phyloP scores from a whole-genome alignment of 2,888 invertebrate species.

The Apeira syringaria region DNA sequence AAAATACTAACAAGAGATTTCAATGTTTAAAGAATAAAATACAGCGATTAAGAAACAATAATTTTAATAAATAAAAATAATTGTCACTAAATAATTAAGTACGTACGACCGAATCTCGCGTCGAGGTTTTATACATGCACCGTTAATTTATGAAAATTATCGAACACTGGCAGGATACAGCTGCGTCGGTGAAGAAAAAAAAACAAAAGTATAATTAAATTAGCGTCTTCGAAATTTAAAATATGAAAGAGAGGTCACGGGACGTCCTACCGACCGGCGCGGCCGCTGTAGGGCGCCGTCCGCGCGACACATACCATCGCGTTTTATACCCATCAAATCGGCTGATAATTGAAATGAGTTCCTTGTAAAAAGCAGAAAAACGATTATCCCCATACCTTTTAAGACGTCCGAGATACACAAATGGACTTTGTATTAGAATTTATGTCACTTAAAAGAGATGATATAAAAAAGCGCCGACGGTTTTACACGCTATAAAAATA shows the following conservation, averaged over 20 bases:
- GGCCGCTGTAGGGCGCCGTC: slow-evolving; percentile 74
- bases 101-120: slow-evolving; percentile 37
- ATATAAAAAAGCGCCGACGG: slow-evolving; percentile 81
- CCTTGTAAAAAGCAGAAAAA: slow-evolving; percentile 83
- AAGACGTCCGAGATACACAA: slow-evolving; percentile 83
- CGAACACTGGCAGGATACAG: slow-evolving; percentile 67
- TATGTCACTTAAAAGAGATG: slow-evolving; percentile 82
- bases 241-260: slow-evolving; percentile 48
- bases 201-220: slow-evolving; percentile 72
- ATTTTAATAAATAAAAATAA: slow-evolving; percentile 31
- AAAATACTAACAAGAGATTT: slow-evolving; percentile 25
- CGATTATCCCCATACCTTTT: slow-evolving; percentile 82
- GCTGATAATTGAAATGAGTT: slow-evolving; percentile 83
- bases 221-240: slow-evolving; percentile 74
- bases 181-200: slow-evolving; percentile 57
- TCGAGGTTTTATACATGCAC: slow-evolving; percentile 37
- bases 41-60: slow-evolving; percentile 38
- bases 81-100: slow-evolving; percentile 32
- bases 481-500: slow-evolving; percentile 83
- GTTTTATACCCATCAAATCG: slow-evolving; percentile 80
- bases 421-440: slow-evolving; percentile 84
- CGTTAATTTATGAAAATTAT: slow-evolving; percentile 65
- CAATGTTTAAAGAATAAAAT: slow-evolving; percentile 25
- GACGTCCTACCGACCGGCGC: slow-evolving; percentile 49
- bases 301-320: slow-evolving; percentile 71